Percentiles rank a stretch among this genome's conserved stretches.
Conservation (phyloP, 2,113 vertebrate species). For the Hemibagrus wyckioides region DNA sequence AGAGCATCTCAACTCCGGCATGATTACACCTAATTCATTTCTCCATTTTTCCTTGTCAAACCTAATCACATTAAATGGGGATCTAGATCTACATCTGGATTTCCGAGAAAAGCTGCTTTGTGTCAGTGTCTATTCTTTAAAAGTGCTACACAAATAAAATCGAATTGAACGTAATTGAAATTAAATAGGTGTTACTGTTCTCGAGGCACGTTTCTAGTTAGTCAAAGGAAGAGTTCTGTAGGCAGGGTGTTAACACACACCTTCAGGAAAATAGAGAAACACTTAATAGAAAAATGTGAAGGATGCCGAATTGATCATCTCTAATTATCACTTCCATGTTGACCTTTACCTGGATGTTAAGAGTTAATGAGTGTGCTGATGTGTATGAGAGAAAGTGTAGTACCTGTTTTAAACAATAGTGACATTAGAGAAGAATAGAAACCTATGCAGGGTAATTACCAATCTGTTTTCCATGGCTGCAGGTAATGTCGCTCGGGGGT, state of each 20-base stretch:
- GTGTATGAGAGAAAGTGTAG: slow-evolving; percentile 35
- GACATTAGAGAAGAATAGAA: slow-evolving; percentile 42
- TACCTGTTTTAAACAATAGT: slow-evolving; percentile 41
- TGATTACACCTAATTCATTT: slow-evolving; percentile 43
- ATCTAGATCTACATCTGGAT: slow-evolving; percentile 13
- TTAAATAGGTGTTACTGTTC: slow-evolving; percentile 33
- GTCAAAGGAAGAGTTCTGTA: not conserved
- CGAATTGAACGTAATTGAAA: not conserved
- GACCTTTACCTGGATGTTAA: slow-evolving; percentile 45
- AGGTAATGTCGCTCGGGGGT: slow-evolving; percentile 56
- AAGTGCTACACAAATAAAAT: not conserved
- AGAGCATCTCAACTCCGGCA: slow-evolving; percentile 21
- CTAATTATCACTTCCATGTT: slow-evolving; percentile 31
- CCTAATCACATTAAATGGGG: slow-evolving; percentile 50
- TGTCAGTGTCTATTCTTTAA: not conserved
- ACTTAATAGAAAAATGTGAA: not conserved
- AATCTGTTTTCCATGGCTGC: slow-evolving; percentile 53
- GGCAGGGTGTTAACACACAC: not conserved
- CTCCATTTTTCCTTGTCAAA: slow-evolving; percentile 54
- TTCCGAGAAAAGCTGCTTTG: not conserved
- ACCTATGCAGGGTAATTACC: slow-evolving; percentile 49
- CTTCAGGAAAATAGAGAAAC: not conserved
- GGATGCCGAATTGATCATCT: slow-evolving; percentile 14
- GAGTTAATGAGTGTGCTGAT: slow-evolving; percentile 41
- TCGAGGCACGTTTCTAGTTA: slow-evolving; percentile 17